Evolutionary conservation across 2,113 vertebrate genomes (phyloP).

Genomic region (Aphelocoma coerulescens): DNA sequence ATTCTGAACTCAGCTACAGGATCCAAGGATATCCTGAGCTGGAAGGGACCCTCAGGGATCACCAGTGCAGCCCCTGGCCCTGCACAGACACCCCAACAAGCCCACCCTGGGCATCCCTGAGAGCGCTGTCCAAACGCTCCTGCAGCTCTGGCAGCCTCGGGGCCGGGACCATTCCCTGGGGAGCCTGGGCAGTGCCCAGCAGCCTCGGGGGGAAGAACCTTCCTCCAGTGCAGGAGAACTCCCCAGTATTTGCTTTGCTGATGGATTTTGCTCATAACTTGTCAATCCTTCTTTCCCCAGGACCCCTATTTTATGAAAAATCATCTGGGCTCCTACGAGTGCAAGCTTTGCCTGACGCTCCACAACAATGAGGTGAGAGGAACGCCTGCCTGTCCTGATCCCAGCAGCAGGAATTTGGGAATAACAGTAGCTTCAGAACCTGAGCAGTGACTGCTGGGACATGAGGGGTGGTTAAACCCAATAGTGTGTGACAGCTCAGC

Average conservation of each 20-base stretch:
- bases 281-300: constrained; percentile 23
- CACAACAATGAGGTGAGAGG: constrained; percentile 94
- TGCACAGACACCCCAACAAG: neutral
- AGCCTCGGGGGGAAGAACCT: rapidly evolving
- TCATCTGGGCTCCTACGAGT: constrained; percentile 96
- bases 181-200: neutral
- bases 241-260: neutral
- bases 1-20: neutral
- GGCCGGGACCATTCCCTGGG: neutral
- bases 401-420: neutral
- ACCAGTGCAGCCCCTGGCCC: rapidly evolving
- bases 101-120: neutral
- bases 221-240: neutral
- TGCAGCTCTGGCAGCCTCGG: neutral
- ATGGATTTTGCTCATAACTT: neutral
- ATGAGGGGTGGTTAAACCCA: neutral
- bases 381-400: neutral
- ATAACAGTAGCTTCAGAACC: neutral
- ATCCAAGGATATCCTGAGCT: neutral
- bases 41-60: rapidly evolving
- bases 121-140: neutral
- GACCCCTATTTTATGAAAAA: constrained; percentile 99
- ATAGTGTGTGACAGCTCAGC: neutral
- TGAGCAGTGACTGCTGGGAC: neutral
- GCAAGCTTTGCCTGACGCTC: constrained; percentile 95